phyloP scores from a whole-genome alignment of 2,888 invertebrate species.

The Labia minor region DNA sequence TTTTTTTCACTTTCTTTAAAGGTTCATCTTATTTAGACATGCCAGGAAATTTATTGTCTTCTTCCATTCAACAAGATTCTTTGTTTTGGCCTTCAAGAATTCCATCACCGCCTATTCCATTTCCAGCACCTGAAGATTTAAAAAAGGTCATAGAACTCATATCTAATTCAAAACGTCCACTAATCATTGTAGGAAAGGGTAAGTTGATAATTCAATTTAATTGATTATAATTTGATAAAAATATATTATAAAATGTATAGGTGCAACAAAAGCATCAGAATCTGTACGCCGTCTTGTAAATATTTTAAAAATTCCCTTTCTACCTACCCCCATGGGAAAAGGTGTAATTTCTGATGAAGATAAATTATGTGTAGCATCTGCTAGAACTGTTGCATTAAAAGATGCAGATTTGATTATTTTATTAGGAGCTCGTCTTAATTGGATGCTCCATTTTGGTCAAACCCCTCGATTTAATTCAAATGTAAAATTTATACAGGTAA shows the following conservation, averaged over 20 bases:
- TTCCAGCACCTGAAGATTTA: constrained; percentile 61
- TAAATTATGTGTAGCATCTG: constrained; percentile 66
- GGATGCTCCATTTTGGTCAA: constrained; percentile 95
- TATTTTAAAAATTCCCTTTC: constrained; percentile 67
- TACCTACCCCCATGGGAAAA: constrained; percentile 90
- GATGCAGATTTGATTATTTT: constrained; percentile 81
- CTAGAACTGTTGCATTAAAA: constrained; percentile 73
- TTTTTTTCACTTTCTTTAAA: constrained; percentile 26
- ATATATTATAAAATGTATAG: not conserved
- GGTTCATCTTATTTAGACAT: constrained; percentile 78
- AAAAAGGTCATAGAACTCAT: constrained; percentile 58
- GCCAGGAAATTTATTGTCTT: constrained; percentile 70
- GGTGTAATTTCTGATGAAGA: constrained; percentile 65
- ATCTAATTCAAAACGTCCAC: constrained; percentile 61
- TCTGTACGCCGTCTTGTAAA: constrained; percentile 54
- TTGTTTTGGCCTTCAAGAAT: constrained; percentile 33
- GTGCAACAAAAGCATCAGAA: not conserved
- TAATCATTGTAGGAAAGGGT: constrained; percentile 83
- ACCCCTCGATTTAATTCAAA: constrained; percentile 69
- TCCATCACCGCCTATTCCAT: constrained; percentile 52
- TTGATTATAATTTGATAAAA: not conserved
- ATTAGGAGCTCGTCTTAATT: constrained; percentile 86
- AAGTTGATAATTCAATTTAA: constrained; percentile 19
- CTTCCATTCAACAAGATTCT: constrained; percentile 34
- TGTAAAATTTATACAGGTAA: constrained; percentile 80